Evolutionary conservation across 2,888 invertebrate species (phyloP).

Genomic region (Dromius quadrimaculatus): DNA sequence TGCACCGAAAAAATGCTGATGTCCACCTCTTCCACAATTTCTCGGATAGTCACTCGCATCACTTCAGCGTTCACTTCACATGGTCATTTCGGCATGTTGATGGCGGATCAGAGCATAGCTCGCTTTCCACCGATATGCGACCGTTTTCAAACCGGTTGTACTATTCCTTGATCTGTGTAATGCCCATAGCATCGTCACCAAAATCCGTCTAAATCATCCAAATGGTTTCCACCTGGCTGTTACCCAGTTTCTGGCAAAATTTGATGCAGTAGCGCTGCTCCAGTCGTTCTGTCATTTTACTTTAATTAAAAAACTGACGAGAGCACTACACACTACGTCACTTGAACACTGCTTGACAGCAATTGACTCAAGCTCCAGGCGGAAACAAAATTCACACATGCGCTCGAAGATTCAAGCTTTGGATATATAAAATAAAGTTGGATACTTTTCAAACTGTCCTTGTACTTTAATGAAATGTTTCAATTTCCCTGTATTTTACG

Average conservation of each 20-base stretch:
- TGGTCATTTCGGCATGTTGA: conserved; percentile 47
- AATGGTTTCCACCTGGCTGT: conserved; percentile 14
- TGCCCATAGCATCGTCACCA: conserved; percentile 54
- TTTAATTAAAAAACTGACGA: conserved; percentile 1
- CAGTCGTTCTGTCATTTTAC: conserved; percentile 12
- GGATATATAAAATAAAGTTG: too few relatives aligned
- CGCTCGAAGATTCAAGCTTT: too few relatives aligned
- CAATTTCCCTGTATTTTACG: too few relatives aligned
- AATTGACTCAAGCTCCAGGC: too few relatives aligned
- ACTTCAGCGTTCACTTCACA: too few relatives aligned
- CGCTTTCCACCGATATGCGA: conserved; percentile 55
- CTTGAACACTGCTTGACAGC: background rate
- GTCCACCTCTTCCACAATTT: conserved; percentile 49
- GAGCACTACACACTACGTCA: conserved; percentile 10
- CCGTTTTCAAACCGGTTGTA: conserved; percentile 56
- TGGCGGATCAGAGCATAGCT: conserved; percentile 53
- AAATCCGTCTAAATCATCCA: too few relatives aligned
- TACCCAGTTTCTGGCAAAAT: conserved; percentile 14
- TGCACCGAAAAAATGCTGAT: too few relatives aligned
- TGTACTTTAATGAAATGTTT: too few relatives aligned
- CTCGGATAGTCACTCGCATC: conserved; percentile 48
- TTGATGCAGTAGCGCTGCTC: background rate
- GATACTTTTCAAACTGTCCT: too few relatives aligned
- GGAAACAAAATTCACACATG: too few relatives aligned
- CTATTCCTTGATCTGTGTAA: conserved; percentile 55